A percentile compares a stretch with the other conserved stretches of the same genome.
Evolutionary conservation across 2,113 vertebrate species (phyloP).

Genomic region (Puffinus mauretanicus): DNA sequence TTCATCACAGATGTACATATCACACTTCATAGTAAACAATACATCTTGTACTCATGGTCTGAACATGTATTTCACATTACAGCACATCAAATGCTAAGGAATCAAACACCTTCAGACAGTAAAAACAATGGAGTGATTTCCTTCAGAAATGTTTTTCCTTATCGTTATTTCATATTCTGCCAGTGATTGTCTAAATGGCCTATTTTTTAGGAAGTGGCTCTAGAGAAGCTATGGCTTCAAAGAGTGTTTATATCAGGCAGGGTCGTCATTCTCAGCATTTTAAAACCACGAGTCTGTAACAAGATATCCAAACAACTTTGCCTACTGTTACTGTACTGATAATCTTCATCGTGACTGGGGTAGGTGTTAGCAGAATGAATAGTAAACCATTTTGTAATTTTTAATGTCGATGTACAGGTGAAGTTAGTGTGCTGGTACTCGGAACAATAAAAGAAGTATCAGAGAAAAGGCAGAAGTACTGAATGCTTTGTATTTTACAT

Average conservation of each 20-base stretch:
- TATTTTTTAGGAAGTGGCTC: constrained; percentile 54
- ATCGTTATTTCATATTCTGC: constrained; percentile 67
- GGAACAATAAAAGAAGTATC: not conserved
- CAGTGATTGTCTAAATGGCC: constrained; percentile 66
- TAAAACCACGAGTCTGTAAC: not conserved
- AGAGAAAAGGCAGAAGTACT: not conserved
- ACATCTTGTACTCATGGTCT: constrained; percentile 19
- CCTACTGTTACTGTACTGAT: not conserved
- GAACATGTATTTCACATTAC: not conserved
- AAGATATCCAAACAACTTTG: constrained; percentile 24
- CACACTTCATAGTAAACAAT: constrained; percentile 36
- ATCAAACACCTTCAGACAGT: constrained; percentile 30
- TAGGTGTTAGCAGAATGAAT: not conserved
- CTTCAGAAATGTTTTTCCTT: constrained; percentile 53
- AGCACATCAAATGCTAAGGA: constrained; percentile 44
- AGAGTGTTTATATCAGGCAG: constrained; percentile 52
- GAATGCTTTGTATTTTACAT: not conserved
- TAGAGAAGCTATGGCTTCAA: constrained; percentile 56
- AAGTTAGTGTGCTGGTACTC: not conserved
- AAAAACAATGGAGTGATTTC: constrained; percentile 49
- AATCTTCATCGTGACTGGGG: not conserved
- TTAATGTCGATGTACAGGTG: not conserved
- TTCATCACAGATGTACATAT: not conserved
- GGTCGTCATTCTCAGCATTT: not conserved
- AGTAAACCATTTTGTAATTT: not conserved